Evolutionary conservation across 2,113 vertebrate genomes (phyloP), one percentile per base, ranked within the genome.

Genomic region (Ifrita kowaldi): DNA sequence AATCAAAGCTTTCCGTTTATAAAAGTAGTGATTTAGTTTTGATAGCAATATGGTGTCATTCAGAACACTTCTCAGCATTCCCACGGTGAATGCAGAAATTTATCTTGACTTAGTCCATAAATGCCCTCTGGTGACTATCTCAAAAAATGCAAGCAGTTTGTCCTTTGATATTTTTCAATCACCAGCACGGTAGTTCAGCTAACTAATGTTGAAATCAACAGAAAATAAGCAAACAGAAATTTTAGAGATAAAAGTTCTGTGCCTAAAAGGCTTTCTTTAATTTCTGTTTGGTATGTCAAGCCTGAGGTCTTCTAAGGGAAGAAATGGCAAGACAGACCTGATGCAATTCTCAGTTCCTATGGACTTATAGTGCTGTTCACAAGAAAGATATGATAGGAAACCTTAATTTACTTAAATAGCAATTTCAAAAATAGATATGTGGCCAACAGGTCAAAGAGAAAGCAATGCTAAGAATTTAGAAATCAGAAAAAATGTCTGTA

Each of bases 41-140:
- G 60, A 76, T 95, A 90, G 50, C 70, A 87, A 46, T 86, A 80
- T 47, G 88, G 59, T 56, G 11, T 88, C 96, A 73, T 83, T 96
- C 94, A 97, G 90, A 90, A 60, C 84, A 59, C 18, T 84, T 91
- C 88, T 92, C 55, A 37, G 64, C 91, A 75, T 96, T 97, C 97
- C 95, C 56, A 67, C 53, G 75, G 74, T 81, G 73, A 95, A 91
- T 88, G 86, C 19, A 97, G 96, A 96, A 95, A 97, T 88, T 50
- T 84, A 22, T 94, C 90, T 96, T 97, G 96, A 96, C 65, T 98
- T 97, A 98, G 98, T 98, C 92, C 94, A 97, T 98, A 98, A 98
- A 98, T 98, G 98, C 98, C 98, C 98, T 98, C 98, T 98, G 97
- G 98, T 98, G 98, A 97, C 98, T 76, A 42, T 94, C 95, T 97